Evolutionary conservation across 2,797 vertebrate species (phyloP).

Genomic region (Peromyscus attwateri): DNA sequence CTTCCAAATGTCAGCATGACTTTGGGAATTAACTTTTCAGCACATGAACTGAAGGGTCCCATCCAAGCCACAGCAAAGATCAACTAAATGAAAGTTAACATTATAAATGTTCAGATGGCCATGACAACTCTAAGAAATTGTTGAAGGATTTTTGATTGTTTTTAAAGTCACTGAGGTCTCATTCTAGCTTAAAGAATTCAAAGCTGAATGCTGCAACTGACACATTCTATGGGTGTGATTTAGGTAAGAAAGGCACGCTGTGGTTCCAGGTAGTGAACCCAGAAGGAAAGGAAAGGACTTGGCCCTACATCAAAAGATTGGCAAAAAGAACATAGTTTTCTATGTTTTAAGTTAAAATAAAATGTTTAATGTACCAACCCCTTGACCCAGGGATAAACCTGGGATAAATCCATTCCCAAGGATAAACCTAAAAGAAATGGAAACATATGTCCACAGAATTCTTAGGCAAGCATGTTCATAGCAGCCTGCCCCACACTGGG

Average conservation of each 20-base stretch:
- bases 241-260: constrained; percentile 29
- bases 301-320: constrained; percentile 67
- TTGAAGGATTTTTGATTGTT: neutral
- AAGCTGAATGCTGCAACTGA: neutral
- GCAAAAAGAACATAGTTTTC: constrained; percentile 56
- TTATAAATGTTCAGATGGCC: neutral
- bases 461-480: constrained; percentile 36
- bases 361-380: constrained; percentile 70
- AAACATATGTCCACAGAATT: constrained; percentile 71
- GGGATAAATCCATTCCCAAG: constrained; percentile 68
- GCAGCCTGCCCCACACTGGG: neutral
- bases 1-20: neutral
- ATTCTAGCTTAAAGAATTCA: constrained; percentile 25
- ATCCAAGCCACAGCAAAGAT: neutral
- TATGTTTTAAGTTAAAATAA: constrained; percentile 78
- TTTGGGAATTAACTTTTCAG: neutral
- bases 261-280: neutral
- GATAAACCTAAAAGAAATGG: constrained; percentile 71
- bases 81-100: constrained; percentile 15
- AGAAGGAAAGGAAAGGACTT: constrained; percentile 52
- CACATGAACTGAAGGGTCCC: neutral
- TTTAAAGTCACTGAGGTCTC: constrained; percentile 24
- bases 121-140: neutral
- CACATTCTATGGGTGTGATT: neutral
- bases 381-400: constrained; percentile 77